Conservation (phyloP, 2,888 invertebrate genomes). For the Hecatera dysodea region DNA sequence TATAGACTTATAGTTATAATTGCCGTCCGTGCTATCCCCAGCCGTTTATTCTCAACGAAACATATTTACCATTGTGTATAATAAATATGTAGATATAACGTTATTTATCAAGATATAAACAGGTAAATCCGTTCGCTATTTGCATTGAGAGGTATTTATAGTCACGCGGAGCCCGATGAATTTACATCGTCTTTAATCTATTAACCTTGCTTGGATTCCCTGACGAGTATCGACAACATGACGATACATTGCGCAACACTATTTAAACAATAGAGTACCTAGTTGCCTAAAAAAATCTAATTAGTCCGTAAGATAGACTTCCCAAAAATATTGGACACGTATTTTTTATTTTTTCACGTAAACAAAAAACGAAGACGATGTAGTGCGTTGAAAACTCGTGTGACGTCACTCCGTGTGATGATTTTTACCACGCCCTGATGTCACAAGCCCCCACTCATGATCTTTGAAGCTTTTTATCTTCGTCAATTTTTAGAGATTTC, state of each 20-base stretch:
- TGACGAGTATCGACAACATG: slow-evolving; percentile 72
- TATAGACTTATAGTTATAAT: too few relatives aligned
- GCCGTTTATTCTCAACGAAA: slow-evolving; percentile 49
- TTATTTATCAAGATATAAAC: slow-evolving; percentile 57
- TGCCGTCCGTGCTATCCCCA: slow-evolving; percentile 14
- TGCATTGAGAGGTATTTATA: slow-evolving; percentile 66
- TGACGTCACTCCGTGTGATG: too few relatives aligned
- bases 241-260: slow-evolving; percentile 80
- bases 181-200: slow-evolving; percentile 75
- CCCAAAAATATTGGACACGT: too few relatives aligned
- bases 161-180: slow-evolving; percentile 69
- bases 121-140: slow-evolving; percentile 67
- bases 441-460: too few relatives aligned
- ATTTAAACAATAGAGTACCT: slow-evolving; percentile 76
- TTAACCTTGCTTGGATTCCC: slow-evolving; percentile 78
- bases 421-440: too few relatives aligned
- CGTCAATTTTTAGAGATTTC: too few relatives aligned
- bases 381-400: too few relatives aligned
- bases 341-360: too few relatives aligned
- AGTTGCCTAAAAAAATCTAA: too few relatives aligned
- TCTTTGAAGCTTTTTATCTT: too few relatives aligned
- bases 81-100: slow-evolving; percentile 43
- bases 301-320: too few relatives aligned
- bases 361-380: too few relatives aligned
- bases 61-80: slow-evolving; percentile 52